phyloP scores from a whole-genome alignment of 2,888 invertebrate species.

The Physocephala rufipes region DNA sequence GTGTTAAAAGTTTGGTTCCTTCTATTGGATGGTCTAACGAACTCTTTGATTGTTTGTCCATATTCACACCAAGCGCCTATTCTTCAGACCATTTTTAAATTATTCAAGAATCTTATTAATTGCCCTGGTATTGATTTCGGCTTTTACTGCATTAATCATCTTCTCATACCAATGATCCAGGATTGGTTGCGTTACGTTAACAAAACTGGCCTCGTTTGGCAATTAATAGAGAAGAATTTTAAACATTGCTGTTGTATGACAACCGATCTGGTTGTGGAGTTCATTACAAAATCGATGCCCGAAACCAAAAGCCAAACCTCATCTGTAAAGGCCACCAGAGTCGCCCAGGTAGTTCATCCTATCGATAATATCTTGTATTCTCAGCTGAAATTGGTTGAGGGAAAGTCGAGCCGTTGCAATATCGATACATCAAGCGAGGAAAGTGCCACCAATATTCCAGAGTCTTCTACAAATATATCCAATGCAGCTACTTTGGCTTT shows the following conservation, averaged over 20 bases:
- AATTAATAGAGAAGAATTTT: conserved; percentile 85
- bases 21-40: conserved; percentile 84
- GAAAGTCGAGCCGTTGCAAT: conserved; percentile 39
- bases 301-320: conserved; percentile 50
- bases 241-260: conserved; percentile 95
- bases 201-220: conserved; percentile 77
- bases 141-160: conserved; percentile 89
- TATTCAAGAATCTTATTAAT: conserved; percentile 79
- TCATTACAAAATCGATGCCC: conserved; percentile 75
- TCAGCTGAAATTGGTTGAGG: conserved; percentile 60
- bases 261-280: conserved; percentile 89
- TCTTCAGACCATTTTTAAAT: conserved; percentile 86
- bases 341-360: conserved; percentile 63
- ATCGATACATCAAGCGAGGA: conserved; percentile 58
- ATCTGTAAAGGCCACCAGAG: conserved; percentile 52
- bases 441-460: conserved; percentile 57
- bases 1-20: conserved; percentile 92
- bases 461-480: conserved; percentile 67
- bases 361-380: conserved; percentile 63
- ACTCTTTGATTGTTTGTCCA: conserved; percentile 83
- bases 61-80: conserved; percentile 89
- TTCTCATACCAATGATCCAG: conserved; percentile 91
- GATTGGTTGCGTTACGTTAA: conserved; percentile 86
- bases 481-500: conserved; percentile 80
- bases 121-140: conserved; percentile 90